phyloP scores from a whole-genome alignment of 2,888 invertebrate species.

The Stratiomys singularior region DNA sequence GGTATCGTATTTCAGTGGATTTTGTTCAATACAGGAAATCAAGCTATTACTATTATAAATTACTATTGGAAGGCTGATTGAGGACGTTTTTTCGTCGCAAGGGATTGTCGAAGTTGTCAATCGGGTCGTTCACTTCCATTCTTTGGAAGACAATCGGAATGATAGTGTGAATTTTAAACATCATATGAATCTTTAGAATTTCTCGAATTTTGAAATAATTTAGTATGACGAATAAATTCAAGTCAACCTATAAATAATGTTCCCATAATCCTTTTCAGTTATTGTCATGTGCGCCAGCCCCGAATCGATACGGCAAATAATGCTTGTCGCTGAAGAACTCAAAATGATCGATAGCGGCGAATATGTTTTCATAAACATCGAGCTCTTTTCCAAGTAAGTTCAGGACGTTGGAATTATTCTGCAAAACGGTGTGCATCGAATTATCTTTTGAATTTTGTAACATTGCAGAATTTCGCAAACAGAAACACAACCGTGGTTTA shows the following conservation, averaged over 20 bases:
- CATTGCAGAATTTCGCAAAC: conserved; percentile 33
- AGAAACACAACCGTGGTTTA: conserved; percentile 82
- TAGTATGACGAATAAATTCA: not conserved
- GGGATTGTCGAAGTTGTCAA: too few species aligned
- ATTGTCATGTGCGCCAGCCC: conserved; percentile 94
- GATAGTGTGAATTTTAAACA: too few species aligned
- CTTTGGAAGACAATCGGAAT: too few species aligned
- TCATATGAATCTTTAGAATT: not conserved
- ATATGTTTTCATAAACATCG: conserved; percentile 98
- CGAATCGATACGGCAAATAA: conserved; percentile 87
- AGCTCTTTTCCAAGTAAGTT: conserved; percentile 92
- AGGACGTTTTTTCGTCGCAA: too few species aligned
- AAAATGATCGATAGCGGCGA: conserved; percentile 97
- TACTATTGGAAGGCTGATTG: too few species aligned
- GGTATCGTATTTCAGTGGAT: too few species aligned
- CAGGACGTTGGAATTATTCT: not conserved
- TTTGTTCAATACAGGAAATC: too few species aligned
- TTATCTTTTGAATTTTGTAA: not conserved
- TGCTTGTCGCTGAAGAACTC: conserved; percentile 92
- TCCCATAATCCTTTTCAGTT: conserved; percentile 74
- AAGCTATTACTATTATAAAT: too few species aligned
- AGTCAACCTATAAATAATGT: too few species aligned
- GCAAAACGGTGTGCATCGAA: not conserved
- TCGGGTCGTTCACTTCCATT: too few species aligned
- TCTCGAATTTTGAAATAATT: not conserved